These are phyloP conservation scores for Drosophila picticornis DNA, from an alignment of 2,888 invertebrate genomes.

Conservation along the genomic window DNA sequence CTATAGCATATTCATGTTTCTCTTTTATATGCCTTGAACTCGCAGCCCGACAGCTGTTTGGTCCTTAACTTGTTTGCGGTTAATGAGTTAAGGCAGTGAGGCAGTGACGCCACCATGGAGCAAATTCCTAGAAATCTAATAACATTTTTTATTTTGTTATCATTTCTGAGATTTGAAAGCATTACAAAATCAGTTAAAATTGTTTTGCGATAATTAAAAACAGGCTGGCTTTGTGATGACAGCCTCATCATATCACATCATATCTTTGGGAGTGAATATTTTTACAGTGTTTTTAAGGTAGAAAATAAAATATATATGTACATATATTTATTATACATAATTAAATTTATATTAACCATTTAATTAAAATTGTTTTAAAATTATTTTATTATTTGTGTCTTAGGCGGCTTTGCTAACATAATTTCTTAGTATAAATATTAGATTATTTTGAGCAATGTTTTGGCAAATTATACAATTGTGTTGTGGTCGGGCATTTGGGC, in stretches of 20 bases:
- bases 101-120: conserved; percentile 48
- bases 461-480: conserved; percentile 27
- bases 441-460: not conserved
- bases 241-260: not conserved
- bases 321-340: not conserved
- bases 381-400: not conserved
- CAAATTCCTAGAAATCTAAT: not conserved
- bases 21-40: conserved; percentile 47
- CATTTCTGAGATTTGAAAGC: not conserved
- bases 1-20: conserved; percentile 43
- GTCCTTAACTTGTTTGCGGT: conserved; percentile 55
- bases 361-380: not conserved
- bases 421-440: not conserved
- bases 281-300: not conserved
- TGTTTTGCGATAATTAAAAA: not conserved
- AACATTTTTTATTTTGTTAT: not conserved
- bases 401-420: not conserved
- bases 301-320: not conserved
- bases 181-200: not conserved
- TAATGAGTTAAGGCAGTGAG: conserved; percentile 62
- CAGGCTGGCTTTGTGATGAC: not conserved
- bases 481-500: conserved; percentile 33
- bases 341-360: not conserved
- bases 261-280: not conserved
- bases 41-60: conserved; percentile 63